A percentile compares a stretch with the other conserved stretches of the same genome.
Conservation (phyloP, 2,888 invertebrate species). For the Chelonus formosanus region DNA sequence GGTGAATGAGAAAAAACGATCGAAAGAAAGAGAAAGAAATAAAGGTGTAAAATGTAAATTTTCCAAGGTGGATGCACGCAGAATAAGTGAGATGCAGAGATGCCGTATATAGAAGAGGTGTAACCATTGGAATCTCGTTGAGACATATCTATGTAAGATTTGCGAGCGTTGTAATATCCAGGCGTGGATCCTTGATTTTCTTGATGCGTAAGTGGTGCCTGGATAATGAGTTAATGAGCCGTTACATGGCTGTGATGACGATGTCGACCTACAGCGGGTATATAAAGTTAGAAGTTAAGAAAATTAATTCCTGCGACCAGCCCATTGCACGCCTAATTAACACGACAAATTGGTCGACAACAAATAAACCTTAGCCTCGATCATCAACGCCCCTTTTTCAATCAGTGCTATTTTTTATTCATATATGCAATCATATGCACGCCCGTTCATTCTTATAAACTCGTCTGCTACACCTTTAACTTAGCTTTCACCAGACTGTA, state of each 20-base stretch:
- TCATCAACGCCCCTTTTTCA: slow-evolving; percentile 39
- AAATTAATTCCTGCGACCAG: slow-evolving; percentile 27
- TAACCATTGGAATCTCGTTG: slow-evolving; percentile 42
- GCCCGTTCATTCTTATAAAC: slow-evolving; percentile 17
- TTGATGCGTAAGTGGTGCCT: slow-evolving; percentile 26
- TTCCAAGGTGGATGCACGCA: slow-evolving; percentile 25
- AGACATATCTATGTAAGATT: slow-evolving; percentile 42
- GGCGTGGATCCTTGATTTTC: slow-evolving; percentile 25
- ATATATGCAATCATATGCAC: slow-evolving; percentile 36
- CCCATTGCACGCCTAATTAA: slow-evolving; percentile 58
- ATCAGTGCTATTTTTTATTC: slow-evolving; percentile 22
- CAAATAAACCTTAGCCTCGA: slow-evolving; percentile 52
- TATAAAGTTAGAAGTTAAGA: slow-evolving; percentile 6
- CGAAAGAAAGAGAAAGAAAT: neutral
- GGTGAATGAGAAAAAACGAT: neutral
- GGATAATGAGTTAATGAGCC: slow-evolving; percentile 51
- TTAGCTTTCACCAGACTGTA: slow-evolving; percentile 19
- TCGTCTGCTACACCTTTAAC: slow-evolving; percentile 19
- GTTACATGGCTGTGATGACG: slow-evolving; percentile 34
- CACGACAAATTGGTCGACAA: slow-evolving; percentile 56
- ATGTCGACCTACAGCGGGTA: slow-evolving; percentile 13
- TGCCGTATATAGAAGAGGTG: slow-evolving; percentile 10
- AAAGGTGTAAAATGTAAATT: slow-evolving; percentile 37
- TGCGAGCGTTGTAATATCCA: slow-evolving; percentile 38
- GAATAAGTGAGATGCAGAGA: slow-evolving; percentile 20